Conservation (phyloP, 2,888 invertebrate genomes). For the Gastracanthus pulcherrimus region DNA sequence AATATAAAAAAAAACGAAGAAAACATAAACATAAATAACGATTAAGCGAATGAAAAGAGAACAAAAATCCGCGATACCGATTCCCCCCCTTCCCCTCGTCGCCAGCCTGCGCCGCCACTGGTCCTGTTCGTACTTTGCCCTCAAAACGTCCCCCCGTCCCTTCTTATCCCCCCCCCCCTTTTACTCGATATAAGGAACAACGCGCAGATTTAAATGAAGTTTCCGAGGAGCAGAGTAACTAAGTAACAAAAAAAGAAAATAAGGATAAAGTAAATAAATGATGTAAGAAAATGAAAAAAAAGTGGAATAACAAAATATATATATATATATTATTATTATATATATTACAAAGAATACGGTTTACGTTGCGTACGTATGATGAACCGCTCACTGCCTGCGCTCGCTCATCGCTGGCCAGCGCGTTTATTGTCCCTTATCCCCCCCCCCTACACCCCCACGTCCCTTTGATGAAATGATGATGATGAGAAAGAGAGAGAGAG, state of each 20-base stretch:
- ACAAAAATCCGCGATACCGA: conserved; percentile 17
- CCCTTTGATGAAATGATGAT: not conserved
- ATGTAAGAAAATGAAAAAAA: conserved; percentile 54
- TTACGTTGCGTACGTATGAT: conserved; percentile 72
- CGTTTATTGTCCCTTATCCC: conserved; percentile 66
- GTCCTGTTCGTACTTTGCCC: conserved; percentile 12
- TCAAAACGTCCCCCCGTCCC: not conserved
- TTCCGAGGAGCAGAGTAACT: not conserved
- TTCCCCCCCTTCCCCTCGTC: too few relatives aligned
- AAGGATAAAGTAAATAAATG: conserved; percentile 1
- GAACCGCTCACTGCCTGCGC: conserved; percentile 77
- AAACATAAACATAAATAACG: conserved; percentile 41
- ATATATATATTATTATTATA: conserved; percentile 15
- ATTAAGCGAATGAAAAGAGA: conserved; percentile 43
- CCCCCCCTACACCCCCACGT: conserved; percentile 65
- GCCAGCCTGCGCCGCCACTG: conserved; percentile 32
- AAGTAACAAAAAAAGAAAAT: not conserved
- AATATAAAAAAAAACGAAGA: conserved; percentile 40
- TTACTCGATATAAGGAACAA: conserved; percentile 17
- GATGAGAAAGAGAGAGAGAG: conserved; percentile 13
- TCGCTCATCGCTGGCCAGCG: conserved; percentile 72
- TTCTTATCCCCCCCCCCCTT: not conserved
- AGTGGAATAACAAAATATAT: conserved; percentile 29
- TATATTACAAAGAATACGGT: conserved; percentile 36
- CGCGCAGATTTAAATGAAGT: not conserved